Conservation (phyloP, 2,888 invertebrate genomes). For the Cataglyphis altisquamis region DNA sequence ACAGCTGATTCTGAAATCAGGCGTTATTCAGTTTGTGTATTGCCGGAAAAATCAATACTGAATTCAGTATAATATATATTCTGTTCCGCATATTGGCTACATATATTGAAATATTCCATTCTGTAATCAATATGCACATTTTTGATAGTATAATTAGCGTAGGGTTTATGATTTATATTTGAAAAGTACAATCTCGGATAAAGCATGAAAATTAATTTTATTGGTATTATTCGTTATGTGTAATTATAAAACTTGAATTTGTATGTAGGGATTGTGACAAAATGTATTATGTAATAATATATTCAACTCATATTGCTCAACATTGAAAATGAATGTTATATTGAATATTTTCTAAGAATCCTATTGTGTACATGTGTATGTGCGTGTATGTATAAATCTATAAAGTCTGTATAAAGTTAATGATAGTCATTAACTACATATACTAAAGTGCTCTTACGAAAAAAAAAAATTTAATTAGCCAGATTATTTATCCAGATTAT, state of each 20-base stretch:
- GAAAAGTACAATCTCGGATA: not conserved
- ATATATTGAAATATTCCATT: not conserved
- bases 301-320: not conserved
- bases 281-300: not conserved
- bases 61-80: constrained; percentile 5
- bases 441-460: not conserved
- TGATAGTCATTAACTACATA: not conserved
- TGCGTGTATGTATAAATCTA: no score
- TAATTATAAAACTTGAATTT: not conserved
- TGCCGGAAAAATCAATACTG: constrained; percentile 6
- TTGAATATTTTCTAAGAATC: constrained; percentile 1
- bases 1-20: not conserved
- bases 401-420: not conserved
- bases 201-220: not conserved
- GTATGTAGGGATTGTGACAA: not conserved
- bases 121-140: not conserved
- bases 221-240: not conserved
- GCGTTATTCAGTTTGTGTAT: not conserved
- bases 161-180: not conserved
- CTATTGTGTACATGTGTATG: not conserved
- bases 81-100: not conserved
- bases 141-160: not conserved
- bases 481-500: constrained; percentile 16
- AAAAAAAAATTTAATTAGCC: not conserved
- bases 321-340: no score